Conservation (phyloP, 2,888 invertebrate species). For the Brachyptera risi region DNA sequence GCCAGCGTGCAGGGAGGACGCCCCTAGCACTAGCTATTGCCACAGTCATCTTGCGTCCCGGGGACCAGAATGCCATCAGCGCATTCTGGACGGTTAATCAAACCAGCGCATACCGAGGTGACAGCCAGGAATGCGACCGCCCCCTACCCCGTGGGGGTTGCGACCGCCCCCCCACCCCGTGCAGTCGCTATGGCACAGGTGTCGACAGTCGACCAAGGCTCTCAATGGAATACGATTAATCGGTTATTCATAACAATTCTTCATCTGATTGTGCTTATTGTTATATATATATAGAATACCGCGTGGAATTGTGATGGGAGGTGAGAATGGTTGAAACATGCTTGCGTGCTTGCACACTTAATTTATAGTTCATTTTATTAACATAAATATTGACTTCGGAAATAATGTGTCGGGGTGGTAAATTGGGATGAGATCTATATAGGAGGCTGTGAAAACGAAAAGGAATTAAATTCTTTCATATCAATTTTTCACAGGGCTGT, state of each 20-base stretch:
- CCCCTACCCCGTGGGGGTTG: neutral
- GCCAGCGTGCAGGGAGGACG: too few relatives aligned
- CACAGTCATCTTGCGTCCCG: slow-evolving; percentile 2
- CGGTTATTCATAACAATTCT: slow-evolving; percentile 2
- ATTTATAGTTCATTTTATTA: too few relatives aligned
- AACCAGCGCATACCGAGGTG: slow-evolving; percentile 5
- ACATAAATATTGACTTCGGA: too few relatives aligned
- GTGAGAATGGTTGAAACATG: too few relatives aligned
- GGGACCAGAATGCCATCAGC: neutral
- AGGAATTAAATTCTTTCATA: too few relatives aligned
- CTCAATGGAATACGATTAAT: slow-evolving; percentile 13
- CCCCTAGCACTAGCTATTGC: slow-evolving; percentile 8
- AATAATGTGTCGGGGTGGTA: too few relatives aligned
- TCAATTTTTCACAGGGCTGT: too few relatives aligned
- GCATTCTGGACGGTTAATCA: slow-evolving; percentile 16
- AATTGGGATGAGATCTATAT: too few relatives aligned
- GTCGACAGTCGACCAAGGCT: neutral
- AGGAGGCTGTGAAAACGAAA: too few relatives aligned
- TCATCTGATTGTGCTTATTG: neutral
- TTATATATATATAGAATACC: too few relatives aligned
- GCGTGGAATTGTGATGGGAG: too few relatives aligned
- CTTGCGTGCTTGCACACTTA: too few relatives aligned
- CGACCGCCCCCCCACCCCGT: neutral
- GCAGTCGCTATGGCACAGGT: neutral
- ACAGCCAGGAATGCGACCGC: slow-evolving; percentile 12